Conservation (phyloP, 2,888 invertebrate genomes). For the Spodoptera picta region DNA sequence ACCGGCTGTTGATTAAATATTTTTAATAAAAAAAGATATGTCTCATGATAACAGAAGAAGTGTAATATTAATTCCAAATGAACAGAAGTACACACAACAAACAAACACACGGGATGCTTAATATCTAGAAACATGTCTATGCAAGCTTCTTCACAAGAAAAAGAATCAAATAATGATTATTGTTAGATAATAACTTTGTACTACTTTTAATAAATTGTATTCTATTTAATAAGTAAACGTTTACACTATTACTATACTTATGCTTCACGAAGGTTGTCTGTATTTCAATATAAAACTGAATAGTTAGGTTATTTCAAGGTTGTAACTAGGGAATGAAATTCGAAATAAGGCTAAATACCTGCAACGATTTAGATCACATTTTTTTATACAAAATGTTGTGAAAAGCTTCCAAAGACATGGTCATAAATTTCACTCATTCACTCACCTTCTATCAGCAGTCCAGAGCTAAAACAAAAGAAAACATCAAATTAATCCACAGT, state of each 20-base stretch:
- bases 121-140: background rate
- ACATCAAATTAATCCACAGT: constrained; percentile 24
- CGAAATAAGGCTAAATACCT: constrained; percentile 40
- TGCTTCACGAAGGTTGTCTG: constrained; percentile 38
- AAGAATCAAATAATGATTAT: constrained; percentile 12
- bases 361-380: constrained; percentile 34
- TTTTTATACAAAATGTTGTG: background rate
- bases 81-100: background rate
- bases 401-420: constrained; percentile 21
- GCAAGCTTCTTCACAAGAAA: constrained; percentile 24
- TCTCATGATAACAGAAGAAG: too few relatives aligned
- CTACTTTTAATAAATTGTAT: constrained; percentile 16
- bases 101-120: background rate
- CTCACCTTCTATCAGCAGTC: background rate
- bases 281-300: constrained; percentile 28
- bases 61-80: too few relatives aligned
- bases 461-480: constrained; percentile 12
- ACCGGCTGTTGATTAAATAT: constrained; percentile 36
- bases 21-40: too few relatives aligned
- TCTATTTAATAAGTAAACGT: constrained; percentile 31
- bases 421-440: background rate
- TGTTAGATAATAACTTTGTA: constrained; percentile 29
- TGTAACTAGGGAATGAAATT: constrained; percentile 47
- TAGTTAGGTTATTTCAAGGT: constrained; percentile 37
- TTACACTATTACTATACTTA: constrained; percentile 17